phyloP scores from a whole-genome alignment of 2,797 vertebrate genomes.

The Coilia nasus region DNA sequence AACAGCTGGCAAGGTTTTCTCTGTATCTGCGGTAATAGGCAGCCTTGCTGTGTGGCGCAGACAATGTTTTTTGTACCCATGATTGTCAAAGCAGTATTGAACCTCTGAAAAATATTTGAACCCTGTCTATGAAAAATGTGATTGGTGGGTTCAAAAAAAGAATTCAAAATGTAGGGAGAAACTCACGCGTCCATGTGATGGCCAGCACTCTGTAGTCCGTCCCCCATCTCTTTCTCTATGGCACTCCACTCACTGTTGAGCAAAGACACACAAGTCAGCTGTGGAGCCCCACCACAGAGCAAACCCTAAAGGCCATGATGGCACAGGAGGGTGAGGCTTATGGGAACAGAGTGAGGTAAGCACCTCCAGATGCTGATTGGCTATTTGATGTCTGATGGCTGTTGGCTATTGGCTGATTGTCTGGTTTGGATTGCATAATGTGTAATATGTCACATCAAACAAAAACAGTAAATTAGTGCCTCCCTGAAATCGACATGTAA shows the following conservation, averaged over 20 bases:
- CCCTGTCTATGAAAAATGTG: too few species aligned
- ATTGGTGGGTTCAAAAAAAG: too few species aligned
- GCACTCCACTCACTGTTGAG: constrained; percentile 92
- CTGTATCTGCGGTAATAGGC: too few species aligned
- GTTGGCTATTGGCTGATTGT: too few species aligned
- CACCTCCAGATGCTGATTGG: background rate
- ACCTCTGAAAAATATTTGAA: too few species aligned
- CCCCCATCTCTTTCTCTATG: constrained; percentile 96
- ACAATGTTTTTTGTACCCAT: too few species aligned
- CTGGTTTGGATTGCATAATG: background rate
- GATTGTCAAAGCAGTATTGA: too few species aligned
- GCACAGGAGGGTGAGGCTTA: background rate
- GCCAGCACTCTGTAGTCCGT: constrained; percentile 95
- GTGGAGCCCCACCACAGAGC: constrained; percentile 1
- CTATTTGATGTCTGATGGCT: background rate
- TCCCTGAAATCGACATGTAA: background rate
- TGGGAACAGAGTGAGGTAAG: background rate
- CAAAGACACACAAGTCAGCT: constrained; percentile 46
- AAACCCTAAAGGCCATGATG: background rate
- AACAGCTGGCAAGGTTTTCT: too few species aligned
- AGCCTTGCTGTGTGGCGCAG: too few species aligned
- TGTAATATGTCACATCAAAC: background rate
- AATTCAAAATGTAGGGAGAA: too few species aligned
- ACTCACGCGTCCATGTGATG: constrained; percentile 99
- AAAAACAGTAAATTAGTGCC: background rate